Percentiles rank a stretch among this genome's conserved stretches.
These are phyloP conservation scores for Anastatus disparis DNA, from an alignment of 1,140 invertebrate species.

Conservation along the genomic window DNA sequence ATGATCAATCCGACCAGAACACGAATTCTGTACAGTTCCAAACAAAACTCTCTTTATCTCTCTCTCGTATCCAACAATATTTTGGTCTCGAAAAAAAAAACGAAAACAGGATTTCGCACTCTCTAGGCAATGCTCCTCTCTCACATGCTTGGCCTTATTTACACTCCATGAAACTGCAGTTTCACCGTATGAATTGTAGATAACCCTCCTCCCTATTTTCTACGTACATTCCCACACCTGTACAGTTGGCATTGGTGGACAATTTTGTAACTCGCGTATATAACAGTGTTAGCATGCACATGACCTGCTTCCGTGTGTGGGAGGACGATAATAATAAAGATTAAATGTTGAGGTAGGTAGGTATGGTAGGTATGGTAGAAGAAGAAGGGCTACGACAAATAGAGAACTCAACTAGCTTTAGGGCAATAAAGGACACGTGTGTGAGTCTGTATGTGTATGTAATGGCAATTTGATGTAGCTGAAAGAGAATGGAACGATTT, in stretches of 20 bases:
- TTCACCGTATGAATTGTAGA: constrained; percentile 4
- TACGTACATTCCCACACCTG: no score
- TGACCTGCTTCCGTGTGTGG: not conserved
- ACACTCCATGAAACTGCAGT: constrained; percentile 39
- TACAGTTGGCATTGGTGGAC: constrained; percentile 9
- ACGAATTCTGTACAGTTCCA: no score
- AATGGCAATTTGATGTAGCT: constrained; percentile 7
- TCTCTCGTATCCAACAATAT: no score
- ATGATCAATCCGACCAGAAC: not conserved
- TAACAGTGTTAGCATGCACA: constrained; percentile 20
- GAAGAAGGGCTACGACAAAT: no score
- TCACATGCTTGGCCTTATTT: constrained; percentile 35
- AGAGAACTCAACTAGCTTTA: no score
- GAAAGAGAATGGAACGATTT: not conserved
- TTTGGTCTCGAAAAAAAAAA: constrained; percentile 31
- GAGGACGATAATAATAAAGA: constrained; percentile 32
- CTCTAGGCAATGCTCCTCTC: not conserved
- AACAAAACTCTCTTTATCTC: no score
- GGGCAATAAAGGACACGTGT: not conserved
- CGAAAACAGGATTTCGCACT: constrained; percentile 43
- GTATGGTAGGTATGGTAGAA: no score
- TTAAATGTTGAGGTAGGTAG: not conserved
- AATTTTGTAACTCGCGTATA: constrained; percentile 36
- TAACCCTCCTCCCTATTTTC: no score
- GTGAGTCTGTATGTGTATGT: no score